Conservation (phyloP, 2,113 vertebrate species). For the Panthera tigris region DNA sequence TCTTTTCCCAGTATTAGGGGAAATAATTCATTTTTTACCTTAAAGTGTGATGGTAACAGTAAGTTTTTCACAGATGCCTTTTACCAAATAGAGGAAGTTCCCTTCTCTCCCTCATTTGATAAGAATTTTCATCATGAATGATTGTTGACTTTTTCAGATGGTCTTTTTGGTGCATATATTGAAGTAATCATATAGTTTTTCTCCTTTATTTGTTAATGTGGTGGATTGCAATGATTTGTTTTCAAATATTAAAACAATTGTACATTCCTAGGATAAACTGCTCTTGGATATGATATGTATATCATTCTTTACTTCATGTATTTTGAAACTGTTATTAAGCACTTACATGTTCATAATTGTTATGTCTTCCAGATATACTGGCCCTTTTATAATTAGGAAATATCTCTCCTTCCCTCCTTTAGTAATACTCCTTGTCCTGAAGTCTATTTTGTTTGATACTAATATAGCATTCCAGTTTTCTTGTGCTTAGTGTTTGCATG, state of each 20-base stretch:
- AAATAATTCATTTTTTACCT: background rate
- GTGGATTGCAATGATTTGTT: background rate
- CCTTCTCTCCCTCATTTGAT: background rate
- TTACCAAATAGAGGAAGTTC: background rate
- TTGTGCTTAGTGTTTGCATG: background rate
- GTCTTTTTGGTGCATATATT: background rate
- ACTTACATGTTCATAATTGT: background rate
- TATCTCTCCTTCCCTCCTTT: background rate
- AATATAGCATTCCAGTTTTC: background rate
- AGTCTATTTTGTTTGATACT: constrained; percentile 3
- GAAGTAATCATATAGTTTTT: background rate
- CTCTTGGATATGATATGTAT: background rate
- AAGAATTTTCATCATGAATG: background rate
- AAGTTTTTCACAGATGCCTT: background rate
- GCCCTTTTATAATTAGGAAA: constrained; percentile 13
- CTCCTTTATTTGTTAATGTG: background rate
- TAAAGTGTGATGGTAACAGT: background rate
- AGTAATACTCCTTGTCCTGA: background rate
- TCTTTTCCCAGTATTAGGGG: background rate
- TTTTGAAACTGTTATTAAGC: background rate
- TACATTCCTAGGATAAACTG: background rate
- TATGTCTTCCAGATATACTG: background rate
- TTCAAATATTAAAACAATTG: constrained; percentile 8
- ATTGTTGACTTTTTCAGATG: constrained; percentile 24
- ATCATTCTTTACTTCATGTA: background rate